Evolutionary conservation across 2,888 invertebrate species (phyloP).

Genomic region (Rhogogaster chlorosoma): DNA sequence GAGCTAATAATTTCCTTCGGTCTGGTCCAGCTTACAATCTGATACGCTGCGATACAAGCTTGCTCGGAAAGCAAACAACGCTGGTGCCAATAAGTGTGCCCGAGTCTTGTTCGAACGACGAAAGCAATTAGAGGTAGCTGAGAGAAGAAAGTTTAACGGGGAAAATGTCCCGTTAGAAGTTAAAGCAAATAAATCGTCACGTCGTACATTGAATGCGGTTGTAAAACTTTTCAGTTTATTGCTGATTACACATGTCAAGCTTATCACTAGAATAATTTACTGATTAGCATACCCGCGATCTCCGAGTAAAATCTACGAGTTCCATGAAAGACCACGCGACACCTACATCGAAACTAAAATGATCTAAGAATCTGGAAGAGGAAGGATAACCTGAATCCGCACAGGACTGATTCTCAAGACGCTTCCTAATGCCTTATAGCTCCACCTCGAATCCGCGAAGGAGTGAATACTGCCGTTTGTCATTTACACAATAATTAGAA

Average conservation of each 20-base stretch:
- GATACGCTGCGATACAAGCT: no score
- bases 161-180: no score
- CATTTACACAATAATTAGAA: no score
- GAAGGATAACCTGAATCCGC: slow-evolving; percentile 52
- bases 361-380: not conserved
- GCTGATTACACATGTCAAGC: not conserved
- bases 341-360: not conserved
- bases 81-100: no score
- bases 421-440: slow-evolving; percentile 56
- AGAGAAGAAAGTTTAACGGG: no score
- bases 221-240: not conserved
- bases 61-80: no score
- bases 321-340: not conserved
- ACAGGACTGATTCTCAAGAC: slow-evolving; percentile 57
- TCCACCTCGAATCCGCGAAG: slow-evolving; percentile 23
- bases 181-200: not conserved
- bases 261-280: not conserved
- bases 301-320: not conserved
- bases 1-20: not conserved
- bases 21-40: not conserved
- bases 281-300: no score
- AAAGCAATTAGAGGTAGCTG: no score
- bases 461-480: no score
- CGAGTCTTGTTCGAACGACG: no score
- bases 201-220: no score